Percentiles rank a stretch among this genome's conserved stretches.
Conservation (phyloP, 1,140 invertebrate species). For the Trichonephila clavipes region DNA sequence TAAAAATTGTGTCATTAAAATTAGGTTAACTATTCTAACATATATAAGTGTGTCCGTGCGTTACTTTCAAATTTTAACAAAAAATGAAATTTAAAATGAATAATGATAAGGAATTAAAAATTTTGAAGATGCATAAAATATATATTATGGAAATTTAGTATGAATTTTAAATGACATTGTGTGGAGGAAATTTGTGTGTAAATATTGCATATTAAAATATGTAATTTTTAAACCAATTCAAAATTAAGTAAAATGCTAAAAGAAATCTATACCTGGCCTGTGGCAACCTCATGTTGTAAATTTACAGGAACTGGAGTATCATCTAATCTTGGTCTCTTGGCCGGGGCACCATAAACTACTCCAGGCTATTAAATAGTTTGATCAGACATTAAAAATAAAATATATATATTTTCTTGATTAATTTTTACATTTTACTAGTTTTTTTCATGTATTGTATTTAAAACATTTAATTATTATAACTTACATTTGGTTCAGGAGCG, state of each 20-base stretch:
- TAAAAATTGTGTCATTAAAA: too few species aligned
- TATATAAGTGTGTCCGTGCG: too few species aligned
- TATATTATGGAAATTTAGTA: too few species aligned
- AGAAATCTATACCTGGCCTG: conserved; percentile 47
- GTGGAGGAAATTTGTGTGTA: too few species aligned
- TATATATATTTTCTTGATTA: not conserved
- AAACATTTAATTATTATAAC: not conserved
- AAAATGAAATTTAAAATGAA: too few species aligned
- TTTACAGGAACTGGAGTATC: conserved; percentile 38
- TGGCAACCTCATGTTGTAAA: conserved; percentile 51
- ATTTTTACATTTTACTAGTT: not conserved
- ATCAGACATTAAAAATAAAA: not conserved
- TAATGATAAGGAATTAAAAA: too few species aligned
- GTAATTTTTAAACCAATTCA: too few species aligned
- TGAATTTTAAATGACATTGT: too few species aligned
- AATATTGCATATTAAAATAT: too few species aligned
- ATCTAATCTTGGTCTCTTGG: conserved; percentile 2
- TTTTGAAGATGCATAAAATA: too few species aligned
- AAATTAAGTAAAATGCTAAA: not conserved
- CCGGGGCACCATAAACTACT: not conserved
- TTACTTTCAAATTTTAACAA: too few species aligned
- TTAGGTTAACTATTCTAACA: too few species aligned
- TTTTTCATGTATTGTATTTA: not conserved
- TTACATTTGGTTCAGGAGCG: conserved; percentile 56
- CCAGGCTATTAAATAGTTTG: conserved; percentile 29